Evolutionary conservation across 2,888 invertebrate genomes (phyloP).

Genomic region (Amphipoea oculea): DNA sequence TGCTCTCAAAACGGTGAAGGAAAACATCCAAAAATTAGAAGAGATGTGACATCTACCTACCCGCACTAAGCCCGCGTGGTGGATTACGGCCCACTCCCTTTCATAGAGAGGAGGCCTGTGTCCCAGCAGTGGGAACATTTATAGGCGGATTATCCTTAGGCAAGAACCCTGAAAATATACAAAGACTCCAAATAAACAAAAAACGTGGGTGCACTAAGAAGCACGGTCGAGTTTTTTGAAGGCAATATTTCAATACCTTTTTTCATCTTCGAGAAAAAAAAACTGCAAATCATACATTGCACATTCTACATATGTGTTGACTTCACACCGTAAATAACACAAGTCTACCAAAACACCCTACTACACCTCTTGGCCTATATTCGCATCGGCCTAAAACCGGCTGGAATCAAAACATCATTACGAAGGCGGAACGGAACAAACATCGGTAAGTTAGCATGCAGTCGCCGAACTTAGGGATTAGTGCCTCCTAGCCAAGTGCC

Average conservation of each 20-base stretch:
- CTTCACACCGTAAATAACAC: slow-evolving; percentile 28
- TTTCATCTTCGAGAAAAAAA: neutral
- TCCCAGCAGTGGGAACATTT: too few relatives aligned
- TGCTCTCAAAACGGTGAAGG: too few relatives aligned
- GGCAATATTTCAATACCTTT: too few relatives aligned
- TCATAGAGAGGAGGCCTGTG: too few relatives aligned
- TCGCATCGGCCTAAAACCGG: slow-evolving; percentile 21
- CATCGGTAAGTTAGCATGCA: slow-evolving; percentile 56
- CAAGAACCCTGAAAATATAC: too few relatives aligned
- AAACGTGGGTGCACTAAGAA: neutral
- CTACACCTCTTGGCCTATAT: slow-evolving; percentile 42
- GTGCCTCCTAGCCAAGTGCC: slow-evolving; percentile 29
- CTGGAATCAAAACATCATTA: slow-evolving; percentile 52
- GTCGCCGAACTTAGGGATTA: slow-evolving; percentile 48
- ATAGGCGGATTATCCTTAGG: too few relatives aligned
- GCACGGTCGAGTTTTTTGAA: neutral
- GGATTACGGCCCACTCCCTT: too few relatives aligned
- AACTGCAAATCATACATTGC: neutral
- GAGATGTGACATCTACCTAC: too few relatives aligned
- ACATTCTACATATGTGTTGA: slow-evolving; percentile 17
- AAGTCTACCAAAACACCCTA: slow-evolving; percentile 23
- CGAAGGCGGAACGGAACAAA: slow-evolving; percentile 40
- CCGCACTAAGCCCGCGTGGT: too few relatives aligned
- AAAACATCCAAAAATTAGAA: too few relatives aligned
- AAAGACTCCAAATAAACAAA: too few relatives aligned